These are phyloP conservation scores for Pyralis farinalis DNA, from an alignment of 2,888 invertebrate genomes.

Conservation along the genomic window DNA sequence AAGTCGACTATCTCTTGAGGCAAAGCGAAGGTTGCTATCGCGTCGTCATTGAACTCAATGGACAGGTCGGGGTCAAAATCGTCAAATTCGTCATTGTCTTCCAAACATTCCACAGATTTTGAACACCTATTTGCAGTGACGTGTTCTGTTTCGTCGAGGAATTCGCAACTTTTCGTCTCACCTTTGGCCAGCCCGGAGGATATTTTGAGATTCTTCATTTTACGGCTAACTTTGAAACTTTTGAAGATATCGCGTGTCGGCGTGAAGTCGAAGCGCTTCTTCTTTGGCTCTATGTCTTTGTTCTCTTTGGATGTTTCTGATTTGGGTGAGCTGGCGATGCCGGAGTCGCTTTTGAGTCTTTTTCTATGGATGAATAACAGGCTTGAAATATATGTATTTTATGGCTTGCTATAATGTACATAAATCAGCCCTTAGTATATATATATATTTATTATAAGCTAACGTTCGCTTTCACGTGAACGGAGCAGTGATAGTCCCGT, in stretches of 20 bases:
- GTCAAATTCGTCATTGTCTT: slow-evolving; percentile 38
- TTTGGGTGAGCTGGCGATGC: slow-evolving; percentile 53
- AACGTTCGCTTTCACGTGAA: too few relatives aligned
- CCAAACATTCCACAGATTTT: slow-evolving; percentile 66
- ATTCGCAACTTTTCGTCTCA: slow-evolving; percentile 72
- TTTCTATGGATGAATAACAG: slow-evolving; percentile 40
- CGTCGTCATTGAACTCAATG: slow-evolving; percentile 49
- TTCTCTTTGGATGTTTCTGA: slow-evolving; percentile 59
- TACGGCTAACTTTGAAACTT: slow-evolving; percentile 66
- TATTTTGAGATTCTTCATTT: slow-evolving; percentile 63
- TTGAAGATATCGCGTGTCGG: slow-evolving; percentile 70
- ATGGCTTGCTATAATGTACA: too few relatives aligned
- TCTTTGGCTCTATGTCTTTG: slow-evolving; percentile 63
- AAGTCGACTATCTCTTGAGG: slow-evolving; percentile 67
- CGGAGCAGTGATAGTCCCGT: too few relatives aligned
- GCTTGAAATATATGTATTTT: not conserved
- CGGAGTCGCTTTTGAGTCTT: slow-evolving; percentile 74
- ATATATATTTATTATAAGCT: too few relatives aligned
- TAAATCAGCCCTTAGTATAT: too few relatives aligned
- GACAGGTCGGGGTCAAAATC: slow-evolving; percentile 52
- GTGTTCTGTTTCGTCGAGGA: slow-evolving; percentile 56
- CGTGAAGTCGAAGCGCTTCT: slow-evolving; percentile 74
- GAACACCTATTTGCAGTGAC: slow-evolving; percentile 52
- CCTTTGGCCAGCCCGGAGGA: slow-evolving; percentile 47
- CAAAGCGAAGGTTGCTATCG: slow-evolving; percentile 46